Percentiles rank a stretch among this genome's conserved stretches.
phyloP scores from a whole-genome alignment of 1,140 invertebrate genomes.

The Aradophagus sp. region DNA sequence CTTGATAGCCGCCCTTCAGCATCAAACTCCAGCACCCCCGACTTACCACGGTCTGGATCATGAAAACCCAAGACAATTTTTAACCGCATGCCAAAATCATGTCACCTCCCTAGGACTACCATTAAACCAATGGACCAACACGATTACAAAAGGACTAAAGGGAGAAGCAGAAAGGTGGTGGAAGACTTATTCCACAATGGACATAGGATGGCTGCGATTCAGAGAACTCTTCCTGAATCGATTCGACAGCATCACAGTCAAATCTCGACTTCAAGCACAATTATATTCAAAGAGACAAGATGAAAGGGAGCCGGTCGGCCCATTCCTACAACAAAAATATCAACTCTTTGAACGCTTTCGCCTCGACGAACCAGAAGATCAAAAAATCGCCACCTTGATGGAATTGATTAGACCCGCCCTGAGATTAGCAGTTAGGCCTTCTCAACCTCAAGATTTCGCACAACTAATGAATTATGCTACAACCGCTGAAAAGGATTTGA shows the following conservation, averaged over 20 bases:
- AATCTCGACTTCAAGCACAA: constrained; percentile 10
- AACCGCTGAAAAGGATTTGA: not conserved
- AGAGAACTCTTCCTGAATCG: constrained; percentile 13
- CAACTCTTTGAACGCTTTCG: constrained; percentile 23
- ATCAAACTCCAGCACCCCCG: no score
- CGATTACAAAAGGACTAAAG: constrained; percentile 12
- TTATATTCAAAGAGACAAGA: constrained; percentile 22
- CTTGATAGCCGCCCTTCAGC: no score
- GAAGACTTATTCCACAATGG: constrained; percentile 24
- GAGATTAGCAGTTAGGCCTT: not conserved
- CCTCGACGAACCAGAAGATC: constrained; percentile 8
- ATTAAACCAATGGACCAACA: no score
- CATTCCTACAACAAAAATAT: constrained; percentile 34
- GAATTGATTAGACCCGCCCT: not conserved
- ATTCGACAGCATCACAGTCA: constrained; percentile 13
- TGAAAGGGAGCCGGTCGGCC: constrained; percentile 16
- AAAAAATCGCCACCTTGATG: constrained; percentile 1
- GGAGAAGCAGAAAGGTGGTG: constrained; percentile 41
- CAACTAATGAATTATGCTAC: not conserved
- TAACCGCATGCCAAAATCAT: no score
- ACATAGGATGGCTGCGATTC: constrained; percentile 24
- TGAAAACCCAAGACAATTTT: no score
- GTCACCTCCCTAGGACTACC: no score
- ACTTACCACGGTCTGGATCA: no score
- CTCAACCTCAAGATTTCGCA: not conserved